phyloP scores from a whole-genome alignment of 2,797 vertebrate genomes.

The Avahi laniger region DNA sequence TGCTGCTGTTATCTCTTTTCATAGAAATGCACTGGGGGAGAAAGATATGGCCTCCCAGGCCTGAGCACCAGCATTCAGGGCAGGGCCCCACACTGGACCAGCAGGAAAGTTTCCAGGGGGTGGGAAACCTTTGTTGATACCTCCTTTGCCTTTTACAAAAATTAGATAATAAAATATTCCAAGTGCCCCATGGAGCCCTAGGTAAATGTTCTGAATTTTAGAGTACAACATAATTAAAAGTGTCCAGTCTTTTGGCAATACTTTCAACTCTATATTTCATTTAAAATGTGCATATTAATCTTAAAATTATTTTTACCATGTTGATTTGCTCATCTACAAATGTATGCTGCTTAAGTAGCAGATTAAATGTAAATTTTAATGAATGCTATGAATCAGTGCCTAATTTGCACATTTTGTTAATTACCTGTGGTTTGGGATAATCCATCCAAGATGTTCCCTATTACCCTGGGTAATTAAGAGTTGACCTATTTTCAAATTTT shows the following conservation, averaged over 20 bases:
- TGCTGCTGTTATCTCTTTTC: neutral
- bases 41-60: neutral
- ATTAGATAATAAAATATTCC: neutral
- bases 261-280: slow-evolving; percentile 52
- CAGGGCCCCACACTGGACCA: neutral
- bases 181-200: neutral
- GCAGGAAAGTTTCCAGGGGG: neutral
- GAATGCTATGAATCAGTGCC: slow-evolving; percentile 79
- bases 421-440: slow-evolving; percentile 80
- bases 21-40: accelerated
- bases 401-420: slow-evolving; percentile 82
- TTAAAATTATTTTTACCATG: slow-evolving; percentile 74
- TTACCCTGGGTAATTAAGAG: slow-evolving; percentile 79
- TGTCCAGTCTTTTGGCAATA: slow-evolving; percentile 14
- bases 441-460: slow-evolving; percentile 79
- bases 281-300: slow-evolving; percentile 53
- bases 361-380: slow-evolving; percentile 80
- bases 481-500: slow-evolving; percentile 79
- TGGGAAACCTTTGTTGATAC: neutral
- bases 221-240: slow-evolving; percentile 35
- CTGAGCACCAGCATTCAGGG: neutral
- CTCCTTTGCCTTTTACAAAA: slow-evolving; percentile 6
- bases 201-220: slow-evolving; percentile 42
- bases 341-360: slow-evolving; percentile 72
- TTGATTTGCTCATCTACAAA: slow-evolving; percentile 76